phyloP scores from a whole-genome alignment of 2,113 vertebrate species.

The Cyprinus carpio region DNA sequence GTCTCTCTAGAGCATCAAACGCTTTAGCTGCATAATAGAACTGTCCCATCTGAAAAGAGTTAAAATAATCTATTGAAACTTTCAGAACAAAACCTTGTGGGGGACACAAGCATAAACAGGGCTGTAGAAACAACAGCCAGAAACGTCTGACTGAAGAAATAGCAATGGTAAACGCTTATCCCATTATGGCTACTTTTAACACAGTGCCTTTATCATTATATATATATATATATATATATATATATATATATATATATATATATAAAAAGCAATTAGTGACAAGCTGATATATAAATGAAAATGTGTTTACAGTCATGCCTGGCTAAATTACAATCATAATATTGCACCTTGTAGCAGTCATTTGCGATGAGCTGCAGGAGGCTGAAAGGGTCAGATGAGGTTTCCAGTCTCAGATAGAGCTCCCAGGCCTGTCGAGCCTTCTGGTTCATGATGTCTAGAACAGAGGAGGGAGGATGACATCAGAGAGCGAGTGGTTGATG shows the following conservation, averaged over 20 bases:
- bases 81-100: no score
- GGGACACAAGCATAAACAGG: no score
- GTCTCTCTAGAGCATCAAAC: slow-evolving; percentile 90
- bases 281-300: neutral
- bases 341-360: slow-evolving; percentile 94
- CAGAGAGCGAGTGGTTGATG: neutral
- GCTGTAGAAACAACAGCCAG: no score
- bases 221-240: no score
- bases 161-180: neutral
- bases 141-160: no score
- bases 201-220: neutral
- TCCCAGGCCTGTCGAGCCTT: slow-evolving; percentile 94
- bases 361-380: slow-evolving; percentile 95
- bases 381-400: slow-evolving; percentile 92
- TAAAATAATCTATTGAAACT: no score
- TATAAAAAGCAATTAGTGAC: neutral
- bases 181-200: neutral
- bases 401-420: slow-evolving; percentile 95
- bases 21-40: slow-evolving; percentile 97
- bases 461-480: slow-evolving; percentile 21
- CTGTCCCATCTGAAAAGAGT: slow-evolving; percentile 87
- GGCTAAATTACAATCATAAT: neutral
- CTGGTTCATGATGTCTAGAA: slow-evolving; percentile 95
- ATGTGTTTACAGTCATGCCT: neutral
- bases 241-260: no score